phyloP scores from a whole-genome alignment of 2,888 invertebrate genomes.

The Poecilobothrus nobilitatus region DNA sequence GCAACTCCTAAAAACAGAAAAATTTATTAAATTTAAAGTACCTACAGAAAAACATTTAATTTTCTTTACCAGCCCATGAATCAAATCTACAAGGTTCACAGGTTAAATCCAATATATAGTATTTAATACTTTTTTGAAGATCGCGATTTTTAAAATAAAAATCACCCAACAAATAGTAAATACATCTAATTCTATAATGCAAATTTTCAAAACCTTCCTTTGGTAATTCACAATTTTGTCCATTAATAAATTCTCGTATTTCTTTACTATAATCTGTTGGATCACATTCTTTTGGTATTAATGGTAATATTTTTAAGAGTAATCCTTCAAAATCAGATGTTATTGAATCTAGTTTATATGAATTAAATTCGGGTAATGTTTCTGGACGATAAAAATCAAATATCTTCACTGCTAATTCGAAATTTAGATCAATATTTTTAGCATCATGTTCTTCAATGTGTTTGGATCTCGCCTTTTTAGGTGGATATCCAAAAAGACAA shows the following conservation, averaged over 20 bases:
- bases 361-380: conserved; percentile 72
- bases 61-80: conserved; percentile 73
- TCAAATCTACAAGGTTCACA: conserved; percentile 72
- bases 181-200: conserved; percentile 57
- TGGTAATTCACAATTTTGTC: conserved; percentile 50
- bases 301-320: conserved; percentile 58
- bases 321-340: conserved; percentile 70
- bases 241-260: conserved; percentile 60
- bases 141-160: conserved; percentile 86
- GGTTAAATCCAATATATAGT: conserved; percentile 74
- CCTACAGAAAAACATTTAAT: not conserved
- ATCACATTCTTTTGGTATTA: conserved; percentile 61
- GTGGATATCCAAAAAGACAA: conserved; percentile 78
- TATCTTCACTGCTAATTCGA: conserved; percentile 64
- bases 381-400: conserved; percentile 76
- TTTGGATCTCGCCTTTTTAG: conserved; percentile 53
- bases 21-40: not conserved
- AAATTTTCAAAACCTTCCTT: conserved; percentile 45
- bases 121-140: conserved; percentile 63
- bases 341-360: conserved; percentile 64
- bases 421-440: conserved; percentile 57
- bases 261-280: conserved; percentile 55
- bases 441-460: conserved; percentile 55
- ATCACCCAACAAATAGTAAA: conserved; percentile 88
- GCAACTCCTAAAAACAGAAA: conserved; percentile 48